phyloP scores from a whole-genome alignment of 1,140 invertebrate species.

The Drusus annulatus region DNA sequence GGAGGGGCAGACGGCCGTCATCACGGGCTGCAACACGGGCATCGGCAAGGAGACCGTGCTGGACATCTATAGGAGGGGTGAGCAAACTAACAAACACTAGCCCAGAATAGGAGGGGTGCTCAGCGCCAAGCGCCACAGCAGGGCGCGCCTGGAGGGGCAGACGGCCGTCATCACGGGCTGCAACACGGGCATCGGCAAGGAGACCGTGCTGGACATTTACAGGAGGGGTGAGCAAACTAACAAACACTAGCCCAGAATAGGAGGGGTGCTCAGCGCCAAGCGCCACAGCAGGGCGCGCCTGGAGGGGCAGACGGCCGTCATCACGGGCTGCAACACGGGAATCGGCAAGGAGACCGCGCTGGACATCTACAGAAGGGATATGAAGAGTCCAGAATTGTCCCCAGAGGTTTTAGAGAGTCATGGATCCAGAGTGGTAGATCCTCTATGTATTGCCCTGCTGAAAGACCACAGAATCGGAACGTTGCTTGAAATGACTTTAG shows the following conservation, averaged over 20 bases:
- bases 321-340: slow-evolving; percentile 92
- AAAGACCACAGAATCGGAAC: too few species aligned
- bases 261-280: slow-evolving; percentile 72
- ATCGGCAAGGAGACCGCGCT: slow-evolving; percentile 90
- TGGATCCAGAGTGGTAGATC: too few species aligned
- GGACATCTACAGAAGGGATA: slow-evolving; percentile 83
- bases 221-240: slow-evolving; percentile 72
- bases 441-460: too few species aligned
- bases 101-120: slow-evolving; percentile 66
- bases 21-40: slow-evolving; percentile 93
- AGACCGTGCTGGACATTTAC: slow-evolving; percentile 85
- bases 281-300: slow-evolving; percentile 75
- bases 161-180: slow-evolving; percentile 89
- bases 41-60: slow-evolving; percentile 90
- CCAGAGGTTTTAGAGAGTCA: too few species aligned
- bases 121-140: slow-evolving; percentile 73
- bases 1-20: slow-evolving; percentile 84
- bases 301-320: slow-evolving; percentile 84
- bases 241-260: too few species aligned
- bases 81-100: slow-evolving; percentile 28
- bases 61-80: slow-evolving; percentile 82
- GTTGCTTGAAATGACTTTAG: too few species aligned
- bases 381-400: too few species aligned
- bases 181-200: slow-evolving; percentile 93
- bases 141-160: slow-evolving; percentile 79